phyloP scores from a whole-genome alignment of 2,797 vertebrate species.

The Sebastolobus altivelis region DNA sequence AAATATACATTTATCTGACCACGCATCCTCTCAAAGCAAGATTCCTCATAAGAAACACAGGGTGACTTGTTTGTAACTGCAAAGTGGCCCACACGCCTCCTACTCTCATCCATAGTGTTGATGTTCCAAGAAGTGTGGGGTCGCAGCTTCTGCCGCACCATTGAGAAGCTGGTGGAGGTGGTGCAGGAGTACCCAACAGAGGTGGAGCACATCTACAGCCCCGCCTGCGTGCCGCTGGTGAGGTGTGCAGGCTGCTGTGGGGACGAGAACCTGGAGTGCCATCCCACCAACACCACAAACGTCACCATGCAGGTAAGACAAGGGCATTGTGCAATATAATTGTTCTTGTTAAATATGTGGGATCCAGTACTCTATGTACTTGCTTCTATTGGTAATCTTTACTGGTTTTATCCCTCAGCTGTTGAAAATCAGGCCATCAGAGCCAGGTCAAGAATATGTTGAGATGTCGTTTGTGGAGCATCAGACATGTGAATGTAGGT shows the following conservation, averaged over 20 bases:
- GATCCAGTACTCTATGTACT: not conserved
- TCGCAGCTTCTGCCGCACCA: constrained; percentile 93
- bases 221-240: constrained; percentile 91
- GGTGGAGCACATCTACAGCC: constrained; percentile 94
- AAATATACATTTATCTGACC: not conserved
- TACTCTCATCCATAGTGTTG: constrained; percentile 82
- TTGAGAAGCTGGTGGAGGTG: constrained; percentile 93
- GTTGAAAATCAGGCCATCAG: constrained; percentile 90
- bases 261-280: constrained; percentile 92
- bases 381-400: not conserved
- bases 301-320: constrained; percentile 92
- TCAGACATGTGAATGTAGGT: constrained; percentile 95
- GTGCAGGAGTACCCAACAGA: constrained; percentile 91
- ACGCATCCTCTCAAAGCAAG: not conserved
- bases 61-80: not conserved
- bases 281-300: constrained; percentile 87
- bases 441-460: constrained; percentile 88
- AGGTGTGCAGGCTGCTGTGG: constrained; percentile 95
- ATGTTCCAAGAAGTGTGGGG: constrained; percentile 94
- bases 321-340: no score
- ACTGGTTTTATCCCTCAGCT: constrained; percentile 80
- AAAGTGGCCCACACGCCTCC: not conserved
- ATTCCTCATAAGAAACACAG: not conserved
- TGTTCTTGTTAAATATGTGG: not conserved
- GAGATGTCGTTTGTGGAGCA: constrained; percentile 95